Evolutionary conservation across 2,797 vertebrate genomes (phyloP), one percentile per base, ranked within the genome.

Genomic region (Scarus forsteni): DNA sequence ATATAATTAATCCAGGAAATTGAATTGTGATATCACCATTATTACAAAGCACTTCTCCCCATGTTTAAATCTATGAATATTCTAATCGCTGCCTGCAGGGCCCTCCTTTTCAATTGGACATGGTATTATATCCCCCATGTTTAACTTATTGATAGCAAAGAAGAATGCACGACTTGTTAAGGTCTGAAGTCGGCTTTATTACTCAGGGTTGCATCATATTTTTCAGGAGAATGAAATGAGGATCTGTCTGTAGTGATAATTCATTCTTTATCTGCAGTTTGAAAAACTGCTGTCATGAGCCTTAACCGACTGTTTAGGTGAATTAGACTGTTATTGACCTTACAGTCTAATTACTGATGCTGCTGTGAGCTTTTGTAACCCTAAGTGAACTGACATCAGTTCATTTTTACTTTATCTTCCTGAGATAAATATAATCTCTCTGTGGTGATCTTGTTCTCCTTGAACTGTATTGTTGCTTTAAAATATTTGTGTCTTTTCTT

Each of bases 181-280:
- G 36, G 66, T 73, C 65, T 55, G 45, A 39, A 36, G 43, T 61
- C 54, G 10, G 44, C 56, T 61, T 83, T 77, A 87, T 92, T 90
- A 68, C 89, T 7, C 9, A 9, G 45, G 1, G 48, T 92, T 91
- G 84, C 90, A 84, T 91, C 89, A 90, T 39, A 27, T 80, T 80
- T 79, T 69, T 50, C 69, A 77, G 52, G 66, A 81, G 59, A 58
- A 66, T 51, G 73, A 78, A 66, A 78, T 43, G 38, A 76, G 57
- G 56, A 80, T 18, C 5, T 10, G 67, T 67, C 13, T 59, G 55
- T 60, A 67, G 56, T 46, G 60, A 59, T 64, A 66, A 61, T 66
- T 62, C 35, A 52, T 75, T 71, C 42, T 8, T 83, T 59, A 64
- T 53, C 12, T 44, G 12, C 38, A 43, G 38, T 53, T 76, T 63